These are phyloP conservation scores for Rhizoglyphus robini DNA, from an alignment of 1,140 invertebrate genomes.

Conservation along the genomic window DNA sequence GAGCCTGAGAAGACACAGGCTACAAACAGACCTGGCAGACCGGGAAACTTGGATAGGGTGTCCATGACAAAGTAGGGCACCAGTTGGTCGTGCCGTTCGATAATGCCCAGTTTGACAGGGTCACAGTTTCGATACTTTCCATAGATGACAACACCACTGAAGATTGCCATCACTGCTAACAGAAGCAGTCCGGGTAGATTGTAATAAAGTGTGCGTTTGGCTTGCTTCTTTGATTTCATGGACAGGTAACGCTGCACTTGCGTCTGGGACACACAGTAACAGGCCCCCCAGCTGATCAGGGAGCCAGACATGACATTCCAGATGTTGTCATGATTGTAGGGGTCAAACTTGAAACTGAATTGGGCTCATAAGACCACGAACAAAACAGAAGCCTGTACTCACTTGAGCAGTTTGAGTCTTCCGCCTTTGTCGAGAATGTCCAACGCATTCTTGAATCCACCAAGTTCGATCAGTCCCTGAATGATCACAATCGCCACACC, in stretches of 20 bases:
- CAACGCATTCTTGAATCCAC: conserved; percentile 50
- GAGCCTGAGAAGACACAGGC: conserved; percentile 30
- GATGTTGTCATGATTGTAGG: conserved; percentile 22
- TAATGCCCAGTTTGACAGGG: conserved; percentile 28
- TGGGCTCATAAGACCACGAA: background rate
- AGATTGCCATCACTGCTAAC: conserved; percentile 12
- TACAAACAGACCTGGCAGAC: conserved; percentile 31
- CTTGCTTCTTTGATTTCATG: conserved; percentile 17
- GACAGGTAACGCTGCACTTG: conserved; percentile 23
- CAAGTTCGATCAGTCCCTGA: conserved; percentile 45
- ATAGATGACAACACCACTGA: conserved; percentile 32
- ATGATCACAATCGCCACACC: conserved; percentile 43
- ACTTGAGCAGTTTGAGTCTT: conserved; percentile 54
- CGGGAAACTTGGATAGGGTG: conserved; percentile 27
- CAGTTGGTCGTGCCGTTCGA: conserved; percentile 29
- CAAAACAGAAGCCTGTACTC: conserved; percentile 27
- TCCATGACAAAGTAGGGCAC: conserved; percentile 31
- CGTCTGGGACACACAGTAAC: conserved; percentile 22
- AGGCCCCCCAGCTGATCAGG: conserved; percentile 17
- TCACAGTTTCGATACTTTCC: conserved; percentile 32
- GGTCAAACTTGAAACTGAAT: conserved; percentile 17
- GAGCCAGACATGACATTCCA: conserved; percentile 21
- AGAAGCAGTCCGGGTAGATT: conserved; percentile 18
- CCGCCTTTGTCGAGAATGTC: conserved; percentile 45
- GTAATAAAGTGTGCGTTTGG: conserved; percentile 21